These are phyloP conservation scores for Aphelocoma californica DNA, from an alignment of 2,797 vertebrate genomes.

Conservation along the genomic window DNA sequence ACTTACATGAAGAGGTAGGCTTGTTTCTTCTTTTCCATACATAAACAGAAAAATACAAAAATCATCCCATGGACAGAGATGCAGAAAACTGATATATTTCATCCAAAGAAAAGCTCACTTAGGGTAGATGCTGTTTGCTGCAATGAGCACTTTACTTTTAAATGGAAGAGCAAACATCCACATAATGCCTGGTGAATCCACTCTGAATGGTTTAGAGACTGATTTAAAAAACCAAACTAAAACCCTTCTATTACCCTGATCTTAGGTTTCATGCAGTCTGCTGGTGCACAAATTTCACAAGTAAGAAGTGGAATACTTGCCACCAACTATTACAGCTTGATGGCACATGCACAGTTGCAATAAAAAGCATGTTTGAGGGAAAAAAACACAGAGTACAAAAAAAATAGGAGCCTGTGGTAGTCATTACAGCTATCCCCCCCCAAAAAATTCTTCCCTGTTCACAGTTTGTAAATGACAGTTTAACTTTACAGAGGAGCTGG, in stretches of 20 bases:
- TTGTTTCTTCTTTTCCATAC: not conserved
- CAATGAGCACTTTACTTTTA: not conserved
- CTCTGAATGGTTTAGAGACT: not conserved
- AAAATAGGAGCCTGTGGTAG: not conserved
- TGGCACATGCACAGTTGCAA: not conserved
- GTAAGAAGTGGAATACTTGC: not conserved
- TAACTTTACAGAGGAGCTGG: not conserved
- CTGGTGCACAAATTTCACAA: not conserved
- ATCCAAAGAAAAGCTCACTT: not conserved
- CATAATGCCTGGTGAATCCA: not conserved
- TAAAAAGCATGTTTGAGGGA: not conserved
- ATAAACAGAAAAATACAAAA: not conserved
- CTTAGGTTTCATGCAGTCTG: not conserved
- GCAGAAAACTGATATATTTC: not conserved
- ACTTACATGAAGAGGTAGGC: not conserved
- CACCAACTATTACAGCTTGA: not conserved
- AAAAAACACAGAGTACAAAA: not conserved
- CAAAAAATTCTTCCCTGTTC: not conserved
- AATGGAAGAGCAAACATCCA: not conserved
- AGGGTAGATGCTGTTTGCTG: not conserved
- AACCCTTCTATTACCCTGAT: not conserved
- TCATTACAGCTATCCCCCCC: not conserved
- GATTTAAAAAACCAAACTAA: not conserved
- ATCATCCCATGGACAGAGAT: not conserved
- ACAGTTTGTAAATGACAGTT: not conserved